These are phyloP conservation scores for Xenotilapia caudafasciata DNA, from an alignment of 2,113 vertebrate genomes.

Conservation along the genomic window DNA sequence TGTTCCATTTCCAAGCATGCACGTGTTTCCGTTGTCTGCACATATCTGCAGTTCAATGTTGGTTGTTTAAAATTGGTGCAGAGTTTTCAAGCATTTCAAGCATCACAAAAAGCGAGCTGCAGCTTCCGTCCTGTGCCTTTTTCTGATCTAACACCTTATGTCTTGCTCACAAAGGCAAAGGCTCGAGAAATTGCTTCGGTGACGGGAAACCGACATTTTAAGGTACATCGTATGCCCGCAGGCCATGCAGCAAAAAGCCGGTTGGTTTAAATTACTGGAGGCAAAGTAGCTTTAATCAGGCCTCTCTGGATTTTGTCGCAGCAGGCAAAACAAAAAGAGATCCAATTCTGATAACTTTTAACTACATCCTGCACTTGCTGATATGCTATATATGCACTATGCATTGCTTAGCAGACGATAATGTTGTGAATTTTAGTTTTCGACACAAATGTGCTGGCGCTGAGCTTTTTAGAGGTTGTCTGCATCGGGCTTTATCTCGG, in stretches of 20 bases:
- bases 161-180: not conserved
- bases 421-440: not conserved
- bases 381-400: not conserved
- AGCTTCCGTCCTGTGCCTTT: not conserved
- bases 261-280: constrained; percentile 21
- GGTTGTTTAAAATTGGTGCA: not conserved
- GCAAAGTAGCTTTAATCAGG: constrained; percentile 28
- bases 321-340: not conserved
- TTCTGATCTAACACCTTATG: not conserved
- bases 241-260: not conserved
- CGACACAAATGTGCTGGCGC: not conserved
- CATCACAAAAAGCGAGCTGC: not conserved
- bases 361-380: not conserved
- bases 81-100: not conserved
- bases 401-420: not conserved
- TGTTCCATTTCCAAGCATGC: not conserved
- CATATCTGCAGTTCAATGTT: not conserved
- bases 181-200: not conserved
- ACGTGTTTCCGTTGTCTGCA: not conserved
- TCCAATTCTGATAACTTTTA: not conserved
- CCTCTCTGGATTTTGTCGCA: constrained; percentile 1
- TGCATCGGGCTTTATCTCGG: not conserved
- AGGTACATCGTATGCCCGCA: constrained; percentile 4
- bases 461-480: not conserved
- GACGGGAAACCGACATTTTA: not conserved